Evolutionary conservation across 1,140 invertebrate genomes (phyloP).

Genomic region (Drosophila ananassae): DNA sequence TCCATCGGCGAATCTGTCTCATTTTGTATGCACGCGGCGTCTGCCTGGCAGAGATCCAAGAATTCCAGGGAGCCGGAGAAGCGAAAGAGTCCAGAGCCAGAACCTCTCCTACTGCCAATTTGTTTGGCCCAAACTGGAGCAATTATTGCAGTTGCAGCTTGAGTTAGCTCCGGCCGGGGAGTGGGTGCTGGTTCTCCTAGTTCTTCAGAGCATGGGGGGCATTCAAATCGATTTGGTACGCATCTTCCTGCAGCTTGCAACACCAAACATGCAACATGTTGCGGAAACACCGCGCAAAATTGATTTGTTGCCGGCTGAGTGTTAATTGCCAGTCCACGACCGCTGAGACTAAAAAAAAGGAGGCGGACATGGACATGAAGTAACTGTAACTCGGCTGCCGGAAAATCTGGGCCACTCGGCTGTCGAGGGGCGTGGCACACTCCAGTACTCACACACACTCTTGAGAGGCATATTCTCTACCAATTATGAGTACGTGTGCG

Average conservation of each 20-base stretch:
- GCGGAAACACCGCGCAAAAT: constrained; percentile 69
- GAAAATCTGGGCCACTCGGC: constrained; percentile 35
- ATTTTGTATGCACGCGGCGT: constrained; percentile 77
- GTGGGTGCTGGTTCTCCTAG: constrained; percentile 20
- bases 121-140: constrained; percentile 52
- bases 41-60: constrained; percentile 34
- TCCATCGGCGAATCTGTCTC: constrained; percentile 57
- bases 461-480: not conserved
- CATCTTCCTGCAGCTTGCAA: constrained; percentile 77
- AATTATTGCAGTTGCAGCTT: constrained; percentile 40
- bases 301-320: constrained; percentile 80
- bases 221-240: constrained; percentile 79
- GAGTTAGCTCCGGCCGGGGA: not conserved
- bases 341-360: constrained; percentile 14
- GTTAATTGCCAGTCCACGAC: constrained; percentile 76
- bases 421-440: constrained; percentile 13
- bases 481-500: constrained; percentile 68
- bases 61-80: constrained; percentile 49
- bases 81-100: constrained; percentile 10
- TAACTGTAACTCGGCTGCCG: constrained; percentile 44
- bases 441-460: constrained; percentile 1
- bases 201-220: constrained; percentile 5
- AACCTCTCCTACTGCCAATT: constrained; percentile 36
- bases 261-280: constrained; percentile 42
- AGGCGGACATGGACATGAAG: constrained; percentile 34